Evolutionary conservation across 2,113 vertebrate species (phyloP).

Genomic region (Uropsilus gracilis): DNA sequence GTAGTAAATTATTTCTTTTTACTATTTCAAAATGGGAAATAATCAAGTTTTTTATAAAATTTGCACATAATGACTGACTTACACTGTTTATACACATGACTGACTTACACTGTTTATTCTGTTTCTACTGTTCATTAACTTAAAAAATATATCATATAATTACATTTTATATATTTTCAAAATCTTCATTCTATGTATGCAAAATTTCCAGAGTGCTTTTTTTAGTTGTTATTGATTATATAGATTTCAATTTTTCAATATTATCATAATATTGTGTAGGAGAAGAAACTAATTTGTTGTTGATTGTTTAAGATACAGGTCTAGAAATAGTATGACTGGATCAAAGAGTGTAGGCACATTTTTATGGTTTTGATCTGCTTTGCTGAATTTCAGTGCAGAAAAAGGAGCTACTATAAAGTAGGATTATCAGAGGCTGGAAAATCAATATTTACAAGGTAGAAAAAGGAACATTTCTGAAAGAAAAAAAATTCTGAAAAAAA

Average conservation of each 20-base stretch:
- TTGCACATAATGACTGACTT: background rate
- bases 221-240: background rate
- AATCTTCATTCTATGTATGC: background rate
- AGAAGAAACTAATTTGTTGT: background rate
- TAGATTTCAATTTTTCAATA: constrained; percentile 12
- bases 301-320: background rate
- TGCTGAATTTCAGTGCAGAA: background rate
- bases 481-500: background rate
- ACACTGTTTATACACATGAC: background rate
- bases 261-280: background rate
- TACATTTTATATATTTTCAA: background rate
- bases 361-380: background rate
- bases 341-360: background rate
- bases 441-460: background rate
- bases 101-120: background rate
- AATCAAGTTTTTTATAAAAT: background rate
- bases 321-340: background rate
- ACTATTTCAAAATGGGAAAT: background rate
- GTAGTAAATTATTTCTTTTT: constrained; percentile 1
- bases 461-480: constrained; percentile 1
- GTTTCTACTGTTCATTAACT: constrained; percentile 6
- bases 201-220: constrained; percentile 16
- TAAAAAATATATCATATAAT: background rate
- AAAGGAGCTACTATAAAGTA: background rate
- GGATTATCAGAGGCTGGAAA: background rate